These are phyloP conservation scores for Pseudorhiza aurosa DNA, from an alignment of 30 jellyfish, hydroid and myxozoan genomes.

Conservation along the genomic window DNA sequence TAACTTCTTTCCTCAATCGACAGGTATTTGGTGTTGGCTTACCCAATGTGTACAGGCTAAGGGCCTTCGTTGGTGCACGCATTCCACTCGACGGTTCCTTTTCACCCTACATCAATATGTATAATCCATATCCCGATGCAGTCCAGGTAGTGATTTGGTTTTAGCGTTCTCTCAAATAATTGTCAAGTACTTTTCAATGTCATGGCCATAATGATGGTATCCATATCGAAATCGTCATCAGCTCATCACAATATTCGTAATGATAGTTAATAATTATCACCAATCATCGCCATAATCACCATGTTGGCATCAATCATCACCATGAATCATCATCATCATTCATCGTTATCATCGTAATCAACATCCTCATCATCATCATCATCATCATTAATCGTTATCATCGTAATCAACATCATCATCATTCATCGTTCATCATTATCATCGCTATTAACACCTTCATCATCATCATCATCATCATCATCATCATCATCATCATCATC, in stretches of 20 bases:
- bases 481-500: background rate
- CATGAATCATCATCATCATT: background rate
- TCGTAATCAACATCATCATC: background rate
- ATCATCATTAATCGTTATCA: background rate
- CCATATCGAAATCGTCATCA: no score
- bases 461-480: background rate
- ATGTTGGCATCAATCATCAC: no score
- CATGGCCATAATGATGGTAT: no score
- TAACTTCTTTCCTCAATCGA: no score
- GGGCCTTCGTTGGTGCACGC: conserved; percentile 90
- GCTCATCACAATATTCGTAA: no score
- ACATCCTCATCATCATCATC: background rate
- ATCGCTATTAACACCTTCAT: background rate
- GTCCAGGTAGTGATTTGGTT: conserved; percentile 58
- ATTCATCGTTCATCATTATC: background rate
- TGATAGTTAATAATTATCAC: no score
- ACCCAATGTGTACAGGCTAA: conserved; percentile 84
- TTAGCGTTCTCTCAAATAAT: no score
- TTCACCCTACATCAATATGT: conserved; percentile 94
- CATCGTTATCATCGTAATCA: background rate
- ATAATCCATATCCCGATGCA: conserved; percentile 86
- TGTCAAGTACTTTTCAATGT: no score
- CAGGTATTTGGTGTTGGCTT: conserved; percentile 95
- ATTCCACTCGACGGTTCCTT: conserved; percentile 92
- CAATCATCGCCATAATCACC: no score